Conservation (phyloP, 1,140 invertebrate species). For the Diabrotica virgifera region DNA sequence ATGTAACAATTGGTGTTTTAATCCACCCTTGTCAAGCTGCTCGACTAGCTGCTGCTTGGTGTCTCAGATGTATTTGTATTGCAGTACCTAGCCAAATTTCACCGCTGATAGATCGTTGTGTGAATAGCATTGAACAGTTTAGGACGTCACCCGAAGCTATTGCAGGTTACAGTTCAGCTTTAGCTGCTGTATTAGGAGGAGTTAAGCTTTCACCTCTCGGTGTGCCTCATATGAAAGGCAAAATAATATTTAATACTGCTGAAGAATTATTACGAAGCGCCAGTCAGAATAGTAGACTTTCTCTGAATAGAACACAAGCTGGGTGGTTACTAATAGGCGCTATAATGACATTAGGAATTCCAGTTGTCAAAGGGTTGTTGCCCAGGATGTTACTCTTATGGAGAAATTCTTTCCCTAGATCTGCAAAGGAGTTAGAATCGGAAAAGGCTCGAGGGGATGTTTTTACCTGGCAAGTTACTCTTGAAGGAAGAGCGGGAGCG, state of each 20-base stretch:
- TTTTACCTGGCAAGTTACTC: conserved; percentile 98
- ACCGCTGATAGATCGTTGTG: conserved; percentile 85
- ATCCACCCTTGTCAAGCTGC: conserved; percentile 92
- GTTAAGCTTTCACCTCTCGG: conserved; percentile 89
- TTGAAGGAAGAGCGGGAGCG: conserved; percentile 95
- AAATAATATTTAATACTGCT: conserved; percentile 95
- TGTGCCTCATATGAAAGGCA: conserved; percentile 93
- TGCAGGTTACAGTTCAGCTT: conserved; percentile 87
- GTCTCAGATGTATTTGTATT: conserved; percentile 84
- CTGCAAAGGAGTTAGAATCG: conserved; percentile 92
- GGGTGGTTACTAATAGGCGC: conserved; percentile 97
- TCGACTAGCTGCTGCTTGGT: conserved; percentile 91
- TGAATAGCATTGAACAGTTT: conserved; percentile 83
- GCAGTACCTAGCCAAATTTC: conserved; percentile 92
- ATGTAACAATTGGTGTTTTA: conserved; percentile 70
- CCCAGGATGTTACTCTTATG: conserved; percentile 93
- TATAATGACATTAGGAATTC: conserved; percentile 89
- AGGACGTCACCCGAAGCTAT: conserved; percentile 92
- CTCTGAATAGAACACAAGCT: conserved; percentile 90
- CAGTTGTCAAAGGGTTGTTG: conserved; percentile 83
- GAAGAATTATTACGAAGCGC: conserved; percentile 95
- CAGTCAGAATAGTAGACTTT: conserved; percentile 94
- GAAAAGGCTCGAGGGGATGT: conserved; percentile 97
- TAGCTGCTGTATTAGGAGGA: conserved; percentile 90
- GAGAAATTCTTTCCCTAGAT: conserved; percentile 96